Evolutionary conservation across 2,888 invertebrate species (phyloP).

Genomic region (Iphiclides podalirius): DNA sequence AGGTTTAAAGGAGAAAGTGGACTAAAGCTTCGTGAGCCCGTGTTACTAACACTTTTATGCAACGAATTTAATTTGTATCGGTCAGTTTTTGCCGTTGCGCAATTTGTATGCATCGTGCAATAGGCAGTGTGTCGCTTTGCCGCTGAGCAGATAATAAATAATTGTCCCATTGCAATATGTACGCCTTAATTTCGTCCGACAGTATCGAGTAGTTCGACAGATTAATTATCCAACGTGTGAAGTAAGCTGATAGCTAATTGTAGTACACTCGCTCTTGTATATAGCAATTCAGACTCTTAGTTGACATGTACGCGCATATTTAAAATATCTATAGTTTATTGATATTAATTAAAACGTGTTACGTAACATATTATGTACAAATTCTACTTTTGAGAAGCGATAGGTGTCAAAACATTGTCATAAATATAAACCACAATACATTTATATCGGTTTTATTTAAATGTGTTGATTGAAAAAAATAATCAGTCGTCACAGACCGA

Average conservation of each 20-base stretch:
- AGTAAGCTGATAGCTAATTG: conserved; percentile 18
- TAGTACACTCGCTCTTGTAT: background rate
- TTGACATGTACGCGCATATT: no score
- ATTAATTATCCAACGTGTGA: conserved; percentile 24
- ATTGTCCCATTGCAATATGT: conserved; percentile 20
- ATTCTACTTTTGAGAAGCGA: conserved; percentile 12
- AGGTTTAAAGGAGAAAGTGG: conserved; percentile 61
- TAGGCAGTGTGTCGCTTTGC: conserved; percentile 23
- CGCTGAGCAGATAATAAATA: conserved; percentile 21
- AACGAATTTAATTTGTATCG: conserved; percentile 38
- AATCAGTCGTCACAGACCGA: conserved; percentile 25
- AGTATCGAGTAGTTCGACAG: conserved; percentile 22
- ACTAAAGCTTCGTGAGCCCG: conserved; percentile 33
- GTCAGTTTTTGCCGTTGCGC: conserved; percentile 36
- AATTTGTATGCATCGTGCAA: conserved; percentile 25
- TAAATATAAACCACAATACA: conserved; percentile 1
- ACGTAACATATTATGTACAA: no score
- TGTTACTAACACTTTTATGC: conserved; percentile 47
- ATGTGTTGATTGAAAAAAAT: background rate
- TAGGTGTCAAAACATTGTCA: conserved; percentile 8
- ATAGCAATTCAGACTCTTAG: background rate
- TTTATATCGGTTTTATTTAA: background rate
- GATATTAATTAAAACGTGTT: no score
- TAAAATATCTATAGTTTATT: no score
- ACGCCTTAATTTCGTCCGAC: conserved; percentile 22